A percentile compares a stretch with the other conserved stretches of the same genome.
phyloP scores from a whole-genome alignment of 2,113 vertebrate genomes.

The Chionodraco myersi region DNA sequence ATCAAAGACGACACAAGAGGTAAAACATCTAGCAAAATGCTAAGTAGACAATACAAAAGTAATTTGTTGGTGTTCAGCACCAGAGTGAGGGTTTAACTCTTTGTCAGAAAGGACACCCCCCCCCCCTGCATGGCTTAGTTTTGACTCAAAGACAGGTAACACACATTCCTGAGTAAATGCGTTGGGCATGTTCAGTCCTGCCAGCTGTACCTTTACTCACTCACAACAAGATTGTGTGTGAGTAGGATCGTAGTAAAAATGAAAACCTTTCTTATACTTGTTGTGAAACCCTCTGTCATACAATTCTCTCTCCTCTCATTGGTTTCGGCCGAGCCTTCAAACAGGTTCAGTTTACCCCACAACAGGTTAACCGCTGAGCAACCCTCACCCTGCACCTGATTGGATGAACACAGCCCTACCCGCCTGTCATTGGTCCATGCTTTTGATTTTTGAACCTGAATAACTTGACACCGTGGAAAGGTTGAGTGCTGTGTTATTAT shows the following conservation, averaged over 20 bases:
- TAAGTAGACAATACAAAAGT: no score
- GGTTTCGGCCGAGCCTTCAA: neutral
- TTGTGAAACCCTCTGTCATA: no score
- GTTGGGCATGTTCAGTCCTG: constrained; percentile 54
- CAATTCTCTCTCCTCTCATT: neutral
- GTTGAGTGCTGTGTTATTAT: neutral
- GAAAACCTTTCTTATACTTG: no score
- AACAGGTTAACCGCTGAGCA: neutral
- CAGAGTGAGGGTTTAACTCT: no score
- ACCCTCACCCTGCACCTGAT: neutral
- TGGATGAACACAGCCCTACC: neutral
- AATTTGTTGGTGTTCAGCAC: no score
- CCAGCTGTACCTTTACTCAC: neutral
- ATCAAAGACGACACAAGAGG: no score
- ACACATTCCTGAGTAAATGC: constrained; percentile 61
- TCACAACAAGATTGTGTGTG: neutral
- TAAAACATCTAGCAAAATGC: no score
- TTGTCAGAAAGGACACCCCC: no score
- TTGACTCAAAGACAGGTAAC: constrained; percentile 6
- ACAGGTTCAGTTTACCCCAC: neutral
- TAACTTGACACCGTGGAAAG: neutral
- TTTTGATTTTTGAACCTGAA: neutral
- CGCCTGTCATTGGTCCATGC: neutral
- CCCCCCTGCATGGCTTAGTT: neutral
- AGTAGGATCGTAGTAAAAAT: no score